Conservation (phyloP, 1,140 invertebrate species). For the Drosophila baimaii region DNA sequence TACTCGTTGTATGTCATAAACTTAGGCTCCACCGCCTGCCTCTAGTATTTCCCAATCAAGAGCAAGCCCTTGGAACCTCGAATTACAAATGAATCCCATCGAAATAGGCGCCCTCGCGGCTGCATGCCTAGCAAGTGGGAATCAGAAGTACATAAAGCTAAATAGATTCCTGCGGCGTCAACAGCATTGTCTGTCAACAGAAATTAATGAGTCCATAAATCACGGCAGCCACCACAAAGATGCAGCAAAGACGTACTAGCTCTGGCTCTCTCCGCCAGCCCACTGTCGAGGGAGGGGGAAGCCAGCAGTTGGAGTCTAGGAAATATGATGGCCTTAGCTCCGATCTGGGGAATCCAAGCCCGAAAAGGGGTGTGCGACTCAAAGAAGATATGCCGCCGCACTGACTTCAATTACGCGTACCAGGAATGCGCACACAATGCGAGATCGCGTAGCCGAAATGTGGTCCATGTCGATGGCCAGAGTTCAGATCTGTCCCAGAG, state of each 20-base stretch:
- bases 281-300: constrained; percentile 3
- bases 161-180: constrained; percentile 82
- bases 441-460: constrained; percentile 63
- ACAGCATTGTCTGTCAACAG: constrained; percentile 84
- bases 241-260: constrained; percentile 31
- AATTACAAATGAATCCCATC: constrained; percentile 73
- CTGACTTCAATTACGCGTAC: constrained; percentile 82
- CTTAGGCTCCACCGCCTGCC: too few species aligned
- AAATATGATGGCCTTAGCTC: constrained; percentile 67
- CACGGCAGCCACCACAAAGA: constrained; percentile 65
- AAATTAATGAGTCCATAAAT: constrained; percentile 84
- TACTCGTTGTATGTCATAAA: too few species aligned
- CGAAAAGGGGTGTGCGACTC: constrained; percentile 63
- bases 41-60: constrained; percentile 12
- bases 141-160: constrained; percentile 78
- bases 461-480: constrained; percentile 29
- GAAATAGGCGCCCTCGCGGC: constrained; percentile 34
- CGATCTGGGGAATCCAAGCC: constrained; percentile 43
- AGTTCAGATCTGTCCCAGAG: constrained; percentile 28
- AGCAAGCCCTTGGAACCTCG: constrained; percentile 11
- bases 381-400: constrained; percentile 67
- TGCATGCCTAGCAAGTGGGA: constrained; percentile 34
- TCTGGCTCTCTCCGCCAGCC: constrained; percentile 14
- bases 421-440: constrained; percentile 78
- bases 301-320: constrained; percentile 20